Base-by-base conservation (phyloP, 2,113 vertebrate genomes). In the Menidia beryllina region DNA sequence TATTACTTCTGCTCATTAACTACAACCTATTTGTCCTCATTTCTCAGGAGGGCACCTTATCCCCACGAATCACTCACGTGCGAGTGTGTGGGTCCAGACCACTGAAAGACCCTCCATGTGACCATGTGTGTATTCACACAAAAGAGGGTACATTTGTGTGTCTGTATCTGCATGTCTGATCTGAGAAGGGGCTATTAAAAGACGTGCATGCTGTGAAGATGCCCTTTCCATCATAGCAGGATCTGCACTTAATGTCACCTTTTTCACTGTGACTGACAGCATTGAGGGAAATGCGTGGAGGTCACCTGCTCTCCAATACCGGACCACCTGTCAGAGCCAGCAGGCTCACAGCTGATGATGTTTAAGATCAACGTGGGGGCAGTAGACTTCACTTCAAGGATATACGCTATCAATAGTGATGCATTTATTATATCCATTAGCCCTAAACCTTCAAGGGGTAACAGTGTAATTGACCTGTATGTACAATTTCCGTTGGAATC, bases 261-360 rank as follows among this genome's bases (percentile, higher is more conserved):
- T 51, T 86, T 78, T 86, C 73, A 71, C 63, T 25, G 68, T 88
- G 91, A 91, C 59, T 89, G 92, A 88, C 91, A 69, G 84, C 59
- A 25, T 80, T 1, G 69, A 72, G 60, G 43, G 70, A 60, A 24
- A 54, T 9, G 30, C 38, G 56, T 66, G 36, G 48, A 25, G 54
- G 76, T 83, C 85, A 80, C 71, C 64, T 52, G 72, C 68, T 58
- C 49, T 49, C 49, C 34, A 34, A 56, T 65, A 58, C 86, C 64
- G 48, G 80, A 89, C 84, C 86, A 84, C 86, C 81, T 90, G 86
- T 89, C 84, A 80, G 86, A 83, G 79, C 24, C 77, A 34, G 69
- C 74, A 55, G 66, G 38, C 73, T 61, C 53, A 58, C 54, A 63
- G 75, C 55, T 57, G 45, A 77, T 58, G 61, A 85, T 67, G 70